These are phyloP conservation scores for Octomys mimax DNA, from an alignment of 2,797 vertebrate genomes.

Conservation along the genomic window DNA sequence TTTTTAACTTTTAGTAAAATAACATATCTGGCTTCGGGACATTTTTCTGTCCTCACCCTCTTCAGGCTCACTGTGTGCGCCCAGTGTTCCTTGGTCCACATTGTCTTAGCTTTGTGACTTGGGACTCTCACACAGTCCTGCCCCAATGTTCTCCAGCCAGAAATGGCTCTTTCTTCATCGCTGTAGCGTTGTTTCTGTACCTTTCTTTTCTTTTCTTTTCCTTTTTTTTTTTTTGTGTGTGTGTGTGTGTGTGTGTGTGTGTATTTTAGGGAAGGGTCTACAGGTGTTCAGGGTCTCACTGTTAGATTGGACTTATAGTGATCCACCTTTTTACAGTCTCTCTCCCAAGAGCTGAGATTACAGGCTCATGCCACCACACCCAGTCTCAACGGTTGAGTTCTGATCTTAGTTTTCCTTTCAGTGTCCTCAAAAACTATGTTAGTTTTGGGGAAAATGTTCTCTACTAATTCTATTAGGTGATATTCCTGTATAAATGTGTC, in stretches of 20 bases:
- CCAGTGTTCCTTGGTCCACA: accelerated
- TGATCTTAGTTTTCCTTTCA: neutral
- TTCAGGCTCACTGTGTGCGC: accelerated
- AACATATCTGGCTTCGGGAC: neutral
- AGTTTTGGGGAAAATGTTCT: neutral
- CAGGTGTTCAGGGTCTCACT: no score
- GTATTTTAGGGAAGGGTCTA: no score
- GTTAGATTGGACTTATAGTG: no score
- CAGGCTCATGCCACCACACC: no score
- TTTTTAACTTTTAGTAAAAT: neutral
- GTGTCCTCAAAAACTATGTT: neutral
- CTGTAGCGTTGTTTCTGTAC: accelerated
- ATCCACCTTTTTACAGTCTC: no score
- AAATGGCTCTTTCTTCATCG: accelerated
- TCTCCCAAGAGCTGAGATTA: no score
- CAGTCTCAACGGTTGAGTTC: neutral
- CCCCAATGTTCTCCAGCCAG: neutral
- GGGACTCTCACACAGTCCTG: accelerated
- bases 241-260: no score
- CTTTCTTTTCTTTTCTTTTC: neutral
- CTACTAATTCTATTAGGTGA: neutral
- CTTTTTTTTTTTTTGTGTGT: no score
- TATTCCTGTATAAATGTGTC: neutral
- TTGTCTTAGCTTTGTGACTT: neutral
- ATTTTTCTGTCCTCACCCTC: neutral